Conservation (phyloP, 1,140 invertebrate species). For the Trinorchestia longiramus region DNA sequence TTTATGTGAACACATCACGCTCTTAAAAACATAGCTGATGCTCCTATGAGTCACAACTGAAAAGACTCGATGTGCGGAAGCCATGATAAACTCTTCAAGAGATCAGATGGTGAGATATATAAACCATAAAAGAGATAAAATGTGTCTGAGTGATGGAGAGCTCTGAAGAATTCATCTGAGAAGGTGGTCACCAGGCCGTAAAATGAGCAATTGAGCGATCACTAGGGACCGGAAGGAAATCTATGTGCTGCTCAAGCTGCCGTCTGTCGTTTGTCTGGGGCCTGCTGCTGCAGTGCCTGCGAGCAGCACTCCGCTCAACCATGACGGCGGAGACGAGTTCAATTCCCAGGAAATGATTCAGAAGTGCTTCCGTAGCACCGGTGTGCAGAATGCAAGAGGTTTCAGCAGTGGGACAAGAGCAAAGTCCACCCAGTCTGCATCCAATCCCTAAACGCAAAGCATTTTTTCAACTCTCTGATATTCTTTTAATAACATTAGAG, state of each 20-base stretch:
- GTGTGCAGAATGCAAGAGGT: background rate
- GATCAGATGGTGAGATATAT: background rate
- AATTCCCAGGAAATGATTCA: background rate
- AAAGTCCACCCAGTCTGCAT: background rate
- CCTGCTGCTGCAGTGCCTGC: background rate
- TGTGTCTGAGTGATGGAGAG: background rate
- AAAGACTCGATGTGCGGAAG: background rate
- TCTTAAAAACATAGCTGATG: background rate
- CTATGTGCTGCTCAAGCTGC: background rate
- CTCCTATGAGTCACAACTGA: background rate
- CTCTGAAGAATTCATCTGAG: background rate
- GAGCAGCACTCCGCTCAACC: background rate
- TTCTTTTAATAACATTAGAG: background rate
- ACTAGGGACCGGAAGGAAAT: background rate
- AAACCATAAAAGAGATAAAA: background rate
- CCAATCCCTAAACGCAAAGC: background rate
- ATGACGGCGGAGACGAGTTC: background rate
- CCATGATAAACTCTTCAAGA: background rate
- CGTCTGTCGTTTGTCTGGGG: background rate
- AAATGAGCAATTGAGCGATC: slow-evolving; percentile 7
- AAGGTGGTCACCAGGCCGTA: background rate
- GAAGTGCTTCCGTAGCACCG: background rate
- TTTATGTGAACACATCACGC: background rate
- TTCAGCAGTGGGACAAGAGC: background rate
- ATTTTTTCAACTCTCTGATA: background rate